A percentile compares a stretch with the other conserved stretches of the same genome.
Evolutionary conservation across 2,113 vertebrate genomes (phyloP).

Genomic region (Clarias batrachus): DNA sequence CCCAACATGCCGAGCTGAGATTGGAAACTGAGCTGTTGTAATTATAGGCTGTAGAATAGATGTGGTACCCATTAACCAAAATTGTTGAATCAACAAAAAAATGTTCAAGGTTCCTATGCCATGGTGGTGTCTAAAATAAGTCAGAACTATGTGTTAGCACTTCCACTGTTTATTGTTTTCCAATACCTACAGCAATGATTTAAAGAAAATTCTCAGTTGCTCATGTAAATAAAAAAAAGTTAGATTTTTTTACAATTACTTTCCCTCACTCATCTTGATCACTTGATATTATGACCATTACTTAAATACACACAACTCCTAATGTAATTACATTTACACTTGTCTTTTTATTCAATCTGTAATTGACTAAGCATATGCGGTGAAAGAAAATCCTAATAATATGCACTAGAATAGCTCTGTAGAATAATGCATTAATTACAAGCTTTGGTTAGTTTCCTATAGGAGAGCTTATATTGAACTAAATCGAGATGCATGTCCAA

Average conservation of each 20-base stretch:
- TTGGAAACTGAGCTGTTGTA: slow-evolving; percentile 83
- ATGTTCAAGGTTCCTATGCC: slow-evolving; percentile 74
- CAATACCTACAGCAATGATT: slow-evolving; percentile 75
- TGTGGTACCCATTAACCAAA: slow-evolving; percentile 83
- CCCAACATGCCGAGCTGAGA: slow-evolving; percentile 72
- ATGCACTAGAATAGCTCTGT: slow-evolving; percentile 52
- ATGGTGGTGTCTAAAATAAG: slow-evolving; percentile 72
- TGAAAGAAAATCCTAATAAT: slow-evolving; percentile 46
- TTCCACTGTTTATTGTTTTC: slow-evolving; percentile 70
- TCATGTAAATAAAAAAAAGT: not conserved
- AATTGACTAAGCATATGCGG: slow-evolving; percentile 53
- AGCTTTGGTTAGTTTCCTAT: slow-evolving; percentile 43
- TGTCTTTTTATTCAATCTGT: not conserved
- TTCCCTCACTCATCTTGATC: not conserved
- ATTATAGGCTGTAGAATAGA: slow-evolving; percentile 81
- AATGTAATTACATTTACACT: slow-evolving; percentile 30
- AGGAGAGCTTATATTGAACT: slow-evolving; percentile 25
- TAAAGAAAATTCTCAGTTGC: slow-evolving; percentile 63
- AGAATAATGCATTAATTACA: slow-evolving; percentile 42
- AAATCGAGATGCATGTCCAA: slow-evolving; percentile 1
- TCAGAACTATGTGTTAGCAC: slow-evolving; percentile 66
- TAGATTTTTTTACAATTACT: not conserved
- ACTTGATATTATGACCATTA: slow-evolving; percentile 28
- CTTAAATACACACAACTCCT: slow-evolving; percentile 48
- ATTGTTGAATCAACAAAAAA: slow-evolving; percentile 84